These are phyloP conservation scores for Lagocephalus sceleratus DNA, from an alignment of 2,797 vertebrate species.

Conservation along the genomic window DNA sequence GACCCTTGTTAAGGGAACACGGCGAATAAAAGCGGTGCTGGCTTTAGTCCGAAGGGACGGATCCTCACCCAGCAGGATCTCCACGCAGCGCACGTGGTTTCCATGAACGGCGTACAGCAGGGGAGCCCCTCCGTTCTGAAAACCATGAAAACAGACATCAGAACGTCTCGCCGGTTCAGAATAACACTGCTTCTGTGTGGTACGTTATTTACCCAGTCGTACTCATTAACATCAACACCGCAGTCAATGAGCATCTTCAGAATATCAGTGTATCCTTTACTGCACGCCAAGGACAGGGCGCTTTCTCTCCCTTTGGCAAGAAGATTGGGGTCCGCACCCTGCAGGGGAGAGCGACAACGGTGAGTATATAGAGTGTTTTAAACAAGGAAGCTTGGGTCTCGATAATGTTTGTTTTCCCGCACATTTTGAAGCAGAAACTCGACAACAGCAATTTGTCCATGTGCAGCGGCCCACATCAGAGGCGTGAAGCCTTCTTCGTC, in stretches of 20 bases:
- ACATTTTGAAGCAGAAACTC: constrained; percentile 98
- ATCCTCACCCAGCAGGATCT: constrained; percentile 90
- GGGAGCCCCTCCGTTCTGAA: constrained; percentile 97
- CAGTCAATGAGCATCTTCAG: constrained; percentile 97
- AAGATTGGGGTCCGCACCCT: constrained; percentile 94
- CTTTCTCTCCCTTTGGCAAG: constrained; percentile 96
- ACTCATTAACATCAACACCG: constrained; percentile 95
- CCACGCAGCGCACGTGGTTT: constrained; percentile 96
- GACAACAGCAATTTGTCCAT: constrained; percentile 97
- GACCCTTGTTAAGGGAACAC: neutral
- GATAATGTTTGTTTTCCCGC: too few relatives aligned
- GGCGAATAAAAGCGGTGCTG: neutral
- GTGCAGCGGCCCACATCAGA: constrained; percentile 98
- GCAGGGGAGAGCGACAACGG: neutral
- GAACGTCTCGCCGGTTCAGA: neutral
- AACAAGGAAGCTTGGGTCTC: neutral
- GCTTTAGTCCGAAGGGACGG: neutral
- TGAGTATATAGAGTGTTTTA: neutral
- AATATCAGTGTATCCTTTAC: constrained; percentile 97
- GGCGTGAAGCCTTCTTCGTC: constrained; percentile 99
- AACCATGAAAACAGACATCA: constrained; percentile 23
- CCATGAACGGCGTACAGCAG: constrained; percentile 96
- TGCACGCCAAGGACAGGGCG: constrained; percentile 92
- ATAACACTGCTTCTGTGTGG: too few relatives aligned
- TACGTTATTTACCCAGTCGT: constrained; percentile 87